Evolutionary conservation across 2,797 vertebrate species (phyloP).

Genomic region (Poliocrania exsul): DNA sequence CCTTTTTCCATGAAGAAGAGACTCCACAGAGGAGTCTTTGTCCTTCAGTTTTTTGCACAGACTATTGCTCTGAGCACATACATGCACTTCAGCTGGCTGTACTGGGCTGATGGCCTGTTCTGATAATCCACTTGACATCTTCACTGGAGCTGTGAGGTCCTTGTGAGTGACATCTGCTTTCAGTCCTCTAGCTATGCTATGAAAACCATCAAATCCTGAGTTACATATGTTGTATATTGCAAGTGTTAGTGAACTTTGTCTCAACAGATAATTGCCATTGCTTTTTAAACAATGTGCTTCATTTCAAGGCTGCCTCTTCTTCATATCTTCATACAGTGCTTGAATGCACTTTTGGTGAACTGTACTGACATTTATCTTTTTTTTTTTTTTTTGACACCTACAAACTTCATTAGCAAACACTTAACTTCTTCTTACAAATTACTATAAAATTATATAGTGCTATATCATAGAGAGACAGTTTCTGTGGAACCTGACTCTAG

Average conservation of each 20-base stretch:
- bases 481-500: not conserved
- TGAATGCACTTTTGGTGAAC: not conserved
- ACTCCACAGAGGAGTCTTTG: not conserved
- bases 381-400: not conserved
- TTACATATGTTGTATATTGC: not conserved
- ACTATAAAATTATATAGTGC: not conserved
- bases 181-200: not conserved
- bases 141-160: not conserved
- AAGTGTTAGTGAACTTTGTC: not conserved
- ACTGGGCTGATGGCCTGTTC: not conserved
- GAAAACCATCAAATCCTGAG: not conserved
- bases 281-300: not conserved
- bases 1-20: not conserved
- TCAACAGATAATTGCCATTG: rapidly evolving
- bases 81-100: no score
- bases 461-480: rapidly evolving
- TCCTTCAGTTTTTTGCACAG: not conserved
- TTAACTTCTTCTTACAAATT: not conserved
- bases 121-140: not conserved
- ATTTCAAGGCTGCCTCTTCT: not conserved
- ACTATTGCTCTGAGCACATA: not conserved
- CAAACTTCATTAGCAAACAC: not conserved
- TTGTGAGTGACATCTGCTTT: not conserved
- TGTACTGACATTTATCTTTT: not conserved
- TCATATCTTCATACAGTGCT: not conserved